Base-by-base conservation (phyloP, 1,140 invertebrate species). In the Heliconius nattereri region DNA sequence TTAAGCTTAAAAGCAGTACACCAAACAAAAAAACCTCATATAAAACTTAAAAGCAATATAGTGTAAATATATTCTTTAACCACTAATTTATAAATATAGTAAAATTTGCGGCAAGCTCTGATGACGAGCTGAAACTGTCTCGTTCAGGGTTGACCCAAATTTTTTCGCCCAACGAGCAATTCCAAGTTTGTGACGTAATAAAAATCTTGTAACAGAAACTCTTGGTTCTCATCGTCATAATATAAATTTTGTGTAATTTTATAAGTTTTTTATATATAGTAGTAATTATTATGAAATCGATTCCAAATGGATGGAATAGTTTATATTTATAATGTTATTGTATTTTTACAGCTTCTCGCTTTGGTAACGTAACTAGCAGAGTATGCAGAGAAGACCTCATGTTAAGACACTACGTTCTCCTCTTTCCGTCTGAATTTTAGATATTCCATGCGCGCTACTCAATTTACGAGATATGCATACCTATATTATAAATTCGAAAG, bases 101-200 rank as follows among this genome's bases (percentile, higher is more conserved):
- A 49, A 75, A 75, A 35, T 76, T 70, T 29, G 60, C 60, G 26
- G 60, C 60, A 35, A 70, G 75, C 23, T 70, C 35, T 76, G 60
- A 70, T 76, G 75, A 70, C 78, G 45, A 72, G 49, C 73, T 75
- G 66, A 79, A 79, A 72, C 71, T 52, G 78, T 75, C 78, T 73
- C 73, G 78, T 76, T 70, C 78, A 75, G 78, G 49, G 66, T 20
- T 79, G 78, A 79, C 78, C 78, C 78, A 79, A 76, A 79, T 79
- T 79, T 79, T 79, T 79, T 79, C 32, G 37, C 73, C 73, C 78
- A 60, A 71, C 60, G 52, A 76, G 74, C 78, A 71, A 79, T 79
- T 76, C 71, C 74, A 76, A 79, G 74, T 79, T 76, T 45, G 78
- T 79, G 78, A 76, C 73, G 78, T 79, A 79, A 79, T 79, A 79